A percentile compares a stretch with the other conserved stretches of the same genome.
Conservation (phyloP, 2,113 vertebrate species). For the Elephantulus edwardii region DNA sequence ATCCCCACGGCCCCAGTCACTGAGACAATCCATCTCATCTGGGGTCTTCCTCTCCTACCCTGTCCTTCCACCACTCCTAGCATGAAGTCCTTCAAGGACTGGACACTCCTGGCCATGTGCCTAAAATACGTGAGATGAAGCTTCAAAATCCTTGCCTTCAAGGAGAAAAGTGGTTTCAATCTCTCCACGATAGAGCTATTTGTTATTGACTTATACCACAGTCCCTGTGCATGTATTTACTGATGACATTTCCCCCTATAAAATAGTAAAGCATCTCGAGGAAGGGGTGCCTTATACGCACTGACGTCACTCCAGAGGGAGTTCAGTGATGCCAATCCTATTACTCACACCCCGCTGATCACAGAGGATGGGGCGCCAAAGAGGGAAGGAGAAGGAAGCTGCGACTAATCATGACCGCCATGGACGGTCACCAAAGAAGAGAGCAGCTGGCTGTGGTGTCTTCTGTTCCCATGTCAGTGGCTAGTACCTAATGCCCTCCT, state of each 20-base stretch:
- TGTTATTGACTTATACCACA: too few species aligned
- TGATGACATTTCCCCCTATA: neutral
- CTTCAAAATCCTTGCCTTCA: too few species aligned
- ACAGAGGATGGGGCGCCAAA: neutral
- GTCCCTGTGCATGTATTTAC: too few species aligned
- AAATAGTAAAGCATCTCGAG: conserved; percentile 24
- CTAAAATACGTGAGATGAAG: too few species aligned
- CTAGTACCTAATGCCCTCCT: neutral
- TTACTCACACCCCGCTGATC: neutral
- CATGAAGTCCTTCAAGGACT: too few species aligned
- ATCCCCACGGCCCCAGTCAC: too few species aligned
- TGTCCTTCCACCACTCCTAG: too few species aligned
- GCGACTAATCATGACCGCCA: neutral
- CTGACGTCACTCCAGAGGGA: conserved; percentile 1
- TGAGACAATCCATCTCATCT: too few species aligned
- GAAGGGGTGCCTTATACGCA: neutral
- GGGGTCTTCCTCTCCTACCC: too few species aligned
- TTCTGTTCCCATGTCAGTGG: conserved; percentile 19
- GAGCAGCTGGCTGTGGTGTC: neutral
- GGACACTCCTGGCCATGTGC: too few species aligned
- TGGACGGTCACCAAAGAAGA: neutral
- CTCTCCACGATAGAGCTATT: too few species aligned
- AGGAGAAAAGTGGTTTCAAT: too few species aligned
- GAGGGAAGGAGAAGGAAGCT: neutral
- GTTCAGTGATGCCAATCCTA: neutral